Base-by-base conservation (phyloP, 2,888 invertebrate genomes). In the Galerucella calmariensis region DNA sequence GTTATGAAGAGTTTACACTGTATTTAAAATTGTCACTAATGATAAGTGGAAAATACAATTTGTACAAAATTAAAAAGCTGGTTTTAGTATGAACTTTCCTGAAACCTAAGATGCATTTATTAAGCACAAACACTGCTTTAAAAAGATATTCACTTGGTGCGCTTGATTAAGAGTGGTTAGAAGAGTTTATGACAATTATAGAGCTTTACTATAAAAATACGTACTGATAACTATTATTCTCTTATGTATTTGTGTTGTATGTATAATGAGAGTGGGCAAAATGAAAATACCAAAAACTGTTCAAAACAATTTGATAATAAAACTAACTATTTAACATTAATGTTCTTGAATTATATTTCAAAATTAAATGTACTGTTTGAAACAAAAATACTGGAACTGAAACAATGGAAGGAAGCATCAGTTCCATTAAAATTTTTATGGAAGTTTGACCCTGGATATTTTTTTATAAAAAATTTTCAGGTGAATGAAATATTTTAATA, bases 91-190 rank as follows among this genome's bases (percentile, higher is more conserved):
- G 69, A 65, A 59, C 69, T 44, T 65, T 65, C 63, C 63, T 65
- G 63, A 14, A 16, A 46, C 63, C 46, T 46, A 10, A 44, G 20
- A 75, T 69, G 71, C 67, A 67, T 69, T 77, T 73, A 73, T 73
- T 72, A 67, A 75, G 77, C 77, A 77, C 74, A 69, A 75, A 77
- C 74, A 74, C 75, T 69, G 77, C 77, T 75, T 77, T 74, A 58
- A 73, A 68, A 63, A 74, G 48, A 75, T 77, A 73, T 69, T 75
- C 74, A 77, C 72, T 46, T 77, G 69, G 73, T 71, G 75, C 73
- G 77, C 77, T 77, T 77, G 61, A 75, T 68, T 75, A 20, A 65
- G 46, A 65, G 20, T 46, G 41, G 63, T 73, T 66, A 66, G 67
- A 62, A 69, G 16, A 67, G 16, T 69, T 73, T 72, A 73, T 56